These are phyloP conservation scores for Drosophila ficusphila DNA, from an alignment of 1,140 invertebrate genomes.

Conservation along the genomic window DNA sequence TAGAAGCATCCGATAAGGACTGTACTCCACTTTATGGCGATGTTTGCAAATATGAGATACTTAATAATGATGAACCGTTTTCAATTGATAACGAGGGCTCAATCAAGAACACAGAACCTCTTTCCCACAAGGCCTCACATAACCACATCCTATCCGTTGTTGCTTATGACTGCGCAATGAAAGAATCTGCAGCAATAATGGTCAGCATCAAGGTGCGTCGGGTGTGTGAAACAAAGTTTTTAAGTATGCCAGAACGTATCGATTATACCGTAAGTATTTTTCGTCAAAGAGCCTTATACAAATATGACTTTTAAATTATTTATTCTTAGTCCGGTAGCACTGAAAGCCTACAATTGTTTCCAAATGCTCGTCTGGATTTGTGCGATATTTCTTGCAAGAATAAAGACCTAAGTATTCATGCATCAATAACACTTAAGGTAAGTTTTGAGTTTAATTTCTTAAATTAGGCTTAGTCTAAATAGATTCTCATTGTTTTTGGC, in stretches of 20 bases:
- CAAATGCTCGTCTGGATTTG: conserved; percentile 93
- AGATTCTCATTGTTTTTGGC: no score
- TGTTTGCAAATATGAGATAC: conserved; percentile 98
- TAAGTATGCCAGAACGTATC: conserved; percentile 93
- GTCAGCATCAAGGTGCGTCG: conserved; percentile 94
- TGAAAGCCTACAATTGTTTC: conserved; percentile 88
- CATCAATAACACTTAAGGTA: conserved; percentile 76
- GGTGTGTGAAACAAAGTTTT: conserved; percentile 76
- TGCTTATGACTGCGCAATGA: conserved; percentile 98
- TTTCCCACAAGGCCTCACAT: conserved; percentile 95
- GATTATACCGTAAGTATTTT: conserved; percentile 94
- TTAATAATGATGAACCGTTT: conserved; percentile 95
- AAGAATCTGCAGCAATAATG: conserved; percentile 94
- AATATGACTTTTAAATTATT: neutral
- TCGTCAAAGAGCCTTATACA: no score
- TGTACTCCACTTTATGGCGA: conserved; percentile 96
- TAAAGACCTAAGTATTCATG: conserved; percentile 82
- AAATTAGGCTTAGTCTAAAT: no score
- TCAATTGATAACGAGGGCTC: conserved; percentile 95
- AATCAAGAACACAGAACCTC: conserved; percentile 94
- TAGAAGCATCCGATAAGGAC: conserved; percentile 95
- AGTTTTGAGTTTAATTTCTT: conserved; percentile 2
- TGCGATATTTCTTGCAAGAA: conserved; percentile 93
- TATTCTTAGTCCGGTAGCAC: conserved; percentile 62
- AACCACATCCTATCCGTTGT: conserved; percentile 98